Conservation (phyloP, 2,797 vertebrate genomes). For the Tokudaia tokunoshimensis region DNA sequence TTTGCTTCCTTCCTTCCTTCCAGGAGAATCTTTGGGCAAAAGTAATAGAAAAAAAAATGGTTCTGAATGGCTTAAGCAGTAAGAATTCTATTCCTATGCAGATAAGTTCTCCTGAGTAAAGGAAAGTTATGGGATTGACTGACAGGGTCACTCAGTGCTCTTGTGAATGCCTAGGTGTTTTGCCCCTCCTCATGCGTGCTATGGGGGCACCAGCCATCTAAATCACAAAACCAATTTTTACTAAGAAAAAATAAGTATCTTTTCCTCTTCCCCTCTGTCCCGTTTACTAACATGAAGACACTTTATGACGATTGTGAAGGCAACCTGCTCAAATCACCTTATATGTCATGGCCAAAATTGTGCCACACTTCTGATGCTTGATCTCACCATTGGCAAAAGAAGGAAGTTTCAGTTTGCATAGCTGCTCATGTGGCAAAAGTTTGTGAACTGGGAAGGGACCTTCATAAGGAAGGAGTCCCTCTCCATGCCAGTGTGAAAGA, state of each 20-base stretch:
- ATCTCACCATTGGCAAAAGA: background rate
- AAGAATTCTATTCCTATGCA: slow-evolving; percentile 40
- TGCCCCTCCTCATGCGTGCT: background rate
- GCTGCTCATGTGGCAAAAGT: slow-evolving; percentile 6
- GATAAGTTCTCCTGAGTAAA: background rate
- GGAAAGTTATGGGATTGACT: background rate
- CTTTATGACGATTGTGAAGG: background rate
- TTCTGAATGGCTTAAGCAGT: slow-evolving; percentile 42
- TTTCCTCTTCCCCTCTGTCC: background rate
- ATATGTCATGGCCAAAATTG: slow-evolving; percentile 13
- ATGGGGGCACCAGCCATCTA: background rate
- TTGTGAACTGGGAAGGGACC: background rate
- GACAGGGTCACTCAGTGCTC: background rate
- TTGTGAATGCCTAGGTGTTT: background rate
- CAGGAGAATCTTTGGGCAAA: slow-evolving; percentile 39
- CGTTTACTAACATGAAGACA: background rate
- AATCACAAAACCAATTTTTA: background rate
- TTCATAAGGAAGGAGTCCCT: background rate
- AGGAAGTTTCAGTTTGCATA: background rate
- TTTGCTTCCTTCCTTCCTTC: background rate
- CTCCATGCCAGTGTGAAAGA: background rate
- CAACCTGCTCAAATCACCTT: background rate
- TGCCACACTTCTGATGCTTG: background rate
- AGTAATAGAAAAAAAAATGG: slow-evolving; percentile 1
- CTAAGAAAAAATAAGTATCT: background rate